These are phyloP conservation scores for Neodiprion lecontei DNA, from an alignment of 1,140 invertebrate species.

Conservation along the genomic window DNA sequence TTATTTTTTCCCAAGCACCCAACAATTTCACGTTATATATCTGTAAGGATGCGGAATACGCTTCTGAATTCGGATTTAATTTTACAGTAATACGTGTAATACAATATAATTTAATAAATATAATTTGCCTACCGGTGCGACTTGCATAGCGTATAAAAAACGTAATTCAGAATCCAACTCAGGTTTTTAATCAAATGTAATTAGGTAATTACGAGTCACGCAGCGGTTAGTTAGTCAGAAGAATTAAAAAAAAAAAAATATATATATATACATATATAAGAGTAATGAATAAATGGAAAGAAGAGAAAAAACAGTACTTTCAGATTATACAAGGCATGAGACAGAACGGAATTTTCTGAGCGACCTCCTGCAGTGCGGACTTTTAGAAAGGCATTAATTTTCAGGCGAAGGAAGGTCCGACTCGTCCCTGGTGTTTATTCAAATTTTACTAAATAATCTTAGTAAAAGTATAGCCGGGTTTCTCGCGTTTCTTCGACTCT, in stretches of 20 bases:
- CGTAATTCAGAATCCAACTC: neutral
- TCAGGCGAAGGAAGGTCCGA: conserved; percentile 28
- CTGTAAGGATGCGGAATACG: too few relatives aligned
- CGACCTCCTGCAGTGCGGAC: conserved; percentile 28
- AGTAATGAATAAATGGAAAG: neutral
- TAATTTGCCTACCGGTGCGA: neutral
- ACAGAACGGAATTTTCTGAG: conserved; percentile 29
- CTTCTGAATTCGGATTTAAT: too few relatives aligned
- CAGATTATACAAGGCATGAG: conserved; percentile 23
- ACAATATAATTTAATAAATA: too few relatives aligned
- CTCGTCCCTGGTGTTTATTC: conserved; percentile 43
- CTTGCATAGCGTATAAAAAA: neutral
- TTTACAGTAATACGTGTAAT: too few relatives aligned
- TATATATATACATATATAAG: conserved; percentile 2
- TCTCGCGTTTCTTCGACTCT: neutral
- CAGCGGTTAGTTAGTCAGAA: neutral
- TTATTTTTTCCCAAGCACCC: too few relatives aligned
- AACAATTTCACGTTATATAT: too few relatives aligned
- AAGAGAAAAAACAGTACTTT: conserved; percentile 18
- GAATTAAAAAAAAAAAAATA: too few relatives aligned
- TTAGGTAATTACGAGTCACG: neutral
- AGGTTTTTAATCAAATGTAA: neutral
- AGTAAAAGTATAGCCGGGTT: neutral
- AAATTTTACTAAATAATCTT: conserved; percentile 36
- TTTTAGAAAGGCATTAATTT: conserved; percentile 44